phyloP scores from a whole-genome alignment of 2,888 invertebrate genomes.

The Beris chalybata region DNA sequence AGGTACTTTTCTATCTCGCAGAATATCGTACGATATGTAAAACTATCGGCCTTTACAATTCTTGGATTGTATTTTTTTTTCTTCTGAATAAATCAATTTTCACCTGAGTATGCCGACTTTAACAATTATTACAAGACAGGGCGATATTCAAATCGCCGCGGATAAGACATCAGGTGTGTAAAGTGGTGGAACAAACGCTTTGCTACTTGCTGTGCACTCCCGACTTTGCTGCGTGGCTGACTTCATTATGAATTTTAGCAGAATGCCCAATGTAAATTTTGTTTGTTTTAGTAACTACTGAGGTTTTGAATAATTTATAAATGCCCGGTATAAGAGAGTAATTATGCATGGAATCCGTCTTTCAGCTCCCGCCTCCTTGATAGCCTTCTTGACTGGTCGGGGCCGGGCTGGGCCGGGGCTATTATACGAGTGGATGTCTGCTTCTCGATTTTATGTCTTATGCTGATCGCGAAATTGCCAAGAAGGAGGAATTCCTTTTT shows the following conservation, averaged over 20 bases:
- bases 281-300: slow-evolving; percentile 38
- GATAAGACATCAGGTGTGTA: slow-evolving; percentile 24
- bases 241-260: slow-evolving; percentile 31
- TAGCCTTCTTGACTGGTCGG: no score
- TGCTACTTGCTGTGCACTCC: not conserved
- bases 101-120: not conserved
- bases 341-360: slow-evolving; percentile 31
- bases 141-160: slow-evolving; percentile 22
- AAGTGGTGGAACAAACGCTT: slow-evolving; percentile 16
- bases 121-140: slow-evolving; percentile 1
- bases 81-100: no score
- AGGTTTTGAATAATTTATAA: slow-evolving; percentile 39
- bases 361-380: no score
- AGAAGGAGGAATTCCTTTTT: slow-evolving; percentile 25
- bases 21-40: slow-evolving; percentile 15
- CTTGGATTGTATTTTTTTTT: no score
- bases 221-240: not conserved
- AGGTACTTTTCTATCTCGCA: not conserved
- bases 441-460: no score
- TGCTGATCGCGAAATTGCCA: slow-evolving; percentile 8
- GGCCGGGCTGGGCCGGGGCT: no score
- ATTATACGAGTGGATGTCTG: no score
- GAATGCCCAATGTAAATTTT: slow-evolving; percentile 30
- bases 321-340: slow-evolving; percentile 27
- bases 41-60: not conserved